Conservation (phyloP, 2,888 invertebrate species). For the Mimachlamys varia region DNA sequence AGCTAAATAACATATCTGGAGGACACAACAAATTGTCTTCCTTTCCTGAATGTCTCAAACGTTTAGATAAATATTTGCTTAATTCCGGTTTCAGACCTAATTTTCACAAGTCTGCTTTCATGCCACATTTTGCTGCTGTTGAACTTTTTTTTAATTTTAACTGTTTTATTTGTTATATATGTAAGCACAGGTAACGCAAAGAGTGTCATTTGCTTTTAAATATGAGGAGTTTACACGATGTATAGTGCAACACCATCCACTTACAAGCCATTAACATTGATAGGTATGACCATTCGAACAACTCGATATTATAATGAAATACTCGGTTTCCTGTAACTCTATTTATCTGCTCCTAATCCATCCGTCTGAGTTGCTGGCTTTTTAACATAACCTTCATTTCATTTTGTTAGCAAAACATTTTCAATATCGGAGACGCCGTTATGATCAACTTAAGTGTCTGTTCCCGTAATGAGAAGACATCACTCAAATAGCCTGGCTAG, state of each 20-base stretch:
- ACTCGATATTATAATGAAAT: too few species aligned
- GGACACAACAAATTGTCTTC: not conserved
- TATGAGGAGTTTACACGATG: too few species aligned
- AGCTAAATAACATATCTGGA: not conserved
- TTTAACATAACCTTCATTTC: not conserved
- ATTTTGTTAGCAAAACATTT: not conserved
- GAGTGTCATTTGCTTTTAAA: too few species aligned
- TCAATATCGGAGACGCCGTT: not conserved
- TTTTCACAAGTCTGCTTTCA: not conserved
- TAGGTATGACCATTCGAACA: too few species aligned
- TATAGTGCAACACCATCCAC: too few species aligned
- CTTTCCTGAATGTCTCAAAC: not conserved
- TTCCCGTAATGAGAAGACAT: not conserved
- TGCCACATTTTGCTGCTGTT: too few species aligned
- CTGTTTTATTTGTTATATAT: too few species aligned
- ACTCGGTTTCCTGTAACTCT: too few species aligned
- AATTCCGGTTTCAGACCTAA: not conserved
- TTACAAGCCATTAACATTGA: too few species aligned
- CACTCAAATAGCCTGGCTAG: not conserved
- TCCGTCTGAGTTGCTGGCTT: not conserved
- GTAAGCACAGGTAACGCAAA: too few species aligned
- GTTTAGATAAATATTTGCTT: not conserved
- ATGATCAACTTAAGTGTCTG: conserved; percentile 15
- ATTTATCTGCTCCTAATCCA: not conserved
- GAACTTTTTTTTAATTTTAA: too few species aligned